phyloP scores from a whole-genome alignment of 2,797 vertebrate genomes.

The Diglossa cyanea region DNA sequence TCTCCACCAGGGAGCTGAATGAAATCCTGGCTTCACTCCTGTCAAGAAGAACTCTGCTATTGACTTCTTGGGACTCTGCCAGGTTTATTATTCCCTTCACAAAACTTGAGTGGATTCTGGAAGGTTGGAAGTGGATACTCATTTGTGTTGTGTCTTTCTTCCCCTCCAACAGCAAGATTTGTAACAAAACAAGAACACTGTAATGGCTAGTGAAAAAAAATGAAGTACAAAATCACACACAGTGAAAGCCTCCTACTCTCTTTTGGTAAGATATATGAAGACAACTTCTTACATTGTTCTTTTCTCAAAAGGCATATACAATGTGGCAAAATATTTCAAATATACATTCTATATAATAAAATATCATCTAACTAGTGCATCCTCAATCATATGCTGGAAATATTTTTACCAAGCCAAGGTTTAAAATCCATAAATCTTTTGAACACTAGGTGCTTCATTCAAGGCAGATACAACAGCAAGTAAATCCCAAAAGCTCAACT shows the following conservation, averaged over 20 bases:
- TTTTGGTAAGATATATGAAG: slow-evolving; percentile 50
- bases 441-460: slow-evolving; percentile 37
- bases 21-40: not conserved
- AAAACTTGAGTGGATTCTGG: not conserved
- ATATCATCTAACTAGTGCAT: slow-evolving; percentile 60
- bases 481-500: slow-evolving; percentile 31
- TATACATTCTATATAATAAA: slow-evolving; percentile 65
- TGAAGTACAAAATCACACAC: slow-evolving; percentile 32
- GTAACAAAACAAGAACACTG: slow-evolving; percentile 37
- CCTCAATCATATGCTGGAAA: slow-evolving; percentile 51
- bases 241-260: slow-evolving; percentile 45
- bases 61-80: not conserved
- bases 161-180: slow-evolving; percentile 9
- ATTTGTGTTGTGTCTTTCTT: not conserved
- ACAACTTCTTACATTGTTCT: slow-evolving; percentile 50
- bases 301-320: slow-evolving; percentile 59
- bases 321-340: slow-evolving; percentile 64
- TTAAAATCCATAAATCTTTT: slow-evolving; percentile 38
- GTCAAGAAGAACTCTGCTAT: not conserved
- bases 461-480: slow-evolving; percentile 47
- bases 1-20: not conserved
- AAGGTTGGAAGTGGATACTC: not conserved
- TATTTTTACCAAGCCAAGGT: slow-evolving; percentile 52
- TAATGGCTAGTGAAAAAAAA: slow-evolving; percentile 39
- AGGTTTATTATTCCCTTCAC: slow-evolving; percentile 4